A percentile compares a stretch with the other conserved stretches of the same genome.
These are phyloP conservation scores for Dryococelus australis DNA, from an alignment of 2,888 invertebrate genomes.

Conservation along the genomic window DNA sequence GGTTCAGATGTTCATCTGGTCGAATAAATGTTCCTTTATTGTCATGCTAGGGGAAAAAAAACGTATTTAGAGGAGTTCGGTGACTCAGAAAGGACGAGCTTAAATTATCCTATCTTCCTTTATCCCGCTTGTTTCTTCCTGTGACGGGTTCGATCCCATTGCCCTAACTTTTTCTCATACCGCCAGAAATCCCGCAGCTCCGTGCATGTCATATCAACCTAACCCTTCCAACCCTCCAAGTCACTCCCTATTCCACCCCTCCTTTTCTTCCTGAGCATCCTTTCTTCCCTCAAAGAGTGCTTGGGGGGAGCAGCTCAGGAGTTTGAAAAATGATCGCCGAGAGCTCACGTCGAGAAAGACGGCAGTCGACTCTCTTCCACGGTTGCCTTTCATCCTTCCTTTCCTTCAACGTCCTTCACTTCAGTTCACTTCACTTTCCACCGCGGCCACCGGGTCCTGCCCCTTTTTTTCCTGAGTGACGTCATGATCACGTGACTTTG, in stretches of 20 bases:
- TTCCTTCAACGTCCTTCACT: neutral
- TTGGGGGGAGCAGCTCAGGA: conserved; percentile 12
- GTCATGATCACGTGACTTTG: conserved; percentile 7
- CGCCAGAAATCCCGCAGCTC: conserved; percentile 21
- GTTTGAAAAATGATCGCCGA: conserved; percentile 25
- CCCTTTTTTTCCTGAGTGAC: neutral
- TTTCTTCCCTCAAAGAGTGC: neutral
- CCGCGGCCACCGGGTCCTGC: neutral
- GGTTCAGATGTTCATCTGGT: no score
- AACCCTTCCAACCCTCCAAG: neutral
- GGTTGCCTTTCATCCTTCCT: neutral
- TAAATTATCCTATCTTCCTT: neutral
- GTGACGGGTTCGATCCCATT: conserved; percentile 23
- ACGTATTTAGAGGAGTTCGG: no score
- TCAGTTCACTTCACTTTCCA: conserved; percentile 1
- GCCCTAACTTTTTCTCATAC: conserved; percentile 13
- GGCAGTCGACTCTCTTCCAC: neutral
- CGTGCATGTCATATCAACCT: conserved; percentile 24
- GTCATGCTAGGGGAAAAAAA: no score
- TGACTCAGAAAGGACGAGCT: no score
- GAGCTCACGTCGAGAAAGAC: conserved; percentile 20
- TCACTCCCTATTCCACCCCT: neutral
- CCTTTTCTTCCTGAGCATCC: neutral
- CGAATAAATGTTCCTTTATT: no score
- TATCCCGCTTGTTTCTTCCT: neutral